Evolutionary conservation across 2,113 vertebrate genomes (phyloP).

Genomic region (Periophthalmodon schlosseri): DNA sequence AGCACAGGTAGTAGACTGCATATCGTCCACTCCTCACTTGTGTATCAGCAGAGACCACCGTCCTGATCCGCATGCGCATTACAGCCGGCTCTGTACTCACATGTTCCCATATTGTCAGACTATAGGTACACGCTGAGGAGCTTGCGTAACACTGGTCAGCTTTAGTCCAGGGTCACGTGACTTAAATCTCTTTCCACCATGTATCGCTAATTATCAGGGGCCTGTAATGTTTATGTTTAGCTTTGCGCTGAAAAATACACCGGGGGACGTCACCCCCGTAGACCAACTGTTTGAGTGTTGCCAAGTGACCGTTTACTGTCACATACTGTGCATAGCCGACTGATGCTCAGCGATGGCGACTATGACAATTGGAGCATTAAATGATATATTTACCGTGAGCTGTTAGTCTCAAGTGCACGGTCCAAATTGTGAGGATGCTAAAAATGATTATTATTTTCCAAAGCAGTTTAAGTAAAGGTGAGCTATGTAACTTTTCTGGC

Average conservation of each 20-base stretch:
- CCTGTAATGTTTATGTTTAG: conserved; percentile 41
- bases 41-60: neutral
- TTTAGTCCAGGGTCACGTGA: conserved; percentile 55
- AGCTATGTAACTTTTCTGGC: neutral
- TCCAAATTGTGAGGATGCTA: neutral
- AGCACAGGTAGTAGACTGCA: too few relatives aligned
- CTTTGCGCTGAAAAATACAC: conserved; percentile 28
- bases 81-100: neutral
- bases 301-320: conserved; percentile 54
- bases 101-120: conserved; percentile 14
- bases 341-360: conserved; percentile 55
- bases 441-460: too few relatives aligned
- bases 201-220: conserved; percentile 45
- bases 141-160: conserved; percentile 59
- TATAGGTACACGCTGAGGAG: conserved; percentile 10
- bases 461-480: too few relatives aligned
- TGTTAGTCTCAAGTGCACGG: conserved; percentile 39
- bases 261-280: conserved; percentile 30
- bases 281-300: conserved; percentile 62
- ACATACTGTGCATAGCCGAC: conserved; percentile 49
- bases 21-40: neutral
- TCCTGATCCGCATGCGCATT: neutral
- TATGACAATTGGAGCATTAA: conserved; percentile 33
- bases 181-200: conserved; percentile 67
- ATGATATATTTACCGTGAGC: conserved; percentile 43